These are phyloP conservation scores for Propithecus deckenii DNA, from an alignment of 2,797 vertebrate genomes.

Conservation along the genomic window DNA sequence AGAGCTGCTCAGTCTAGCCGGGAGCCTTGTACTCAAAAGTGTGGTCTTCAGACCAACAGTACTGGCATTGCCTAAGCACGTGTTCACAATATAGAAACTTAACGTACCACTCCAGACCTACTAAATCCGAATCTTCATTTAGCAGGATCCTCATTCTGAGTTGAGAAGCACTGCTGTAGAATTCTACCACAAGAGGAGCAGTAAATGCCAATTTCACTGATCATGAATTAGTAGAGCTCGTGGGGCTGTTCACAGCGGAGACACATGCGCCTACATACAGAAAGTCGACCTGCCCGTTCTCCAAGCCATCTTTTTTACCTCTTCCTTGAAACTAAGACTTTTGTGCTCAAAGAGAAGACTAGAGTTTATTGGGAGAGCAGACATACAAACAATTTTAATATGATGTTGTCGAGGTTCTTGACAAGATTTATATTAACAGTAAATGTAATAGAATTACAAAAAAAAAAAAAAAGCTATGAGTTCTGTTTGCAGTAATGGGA, in stretches of 20 bases:
- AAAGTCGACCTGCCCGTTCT: not conserved
- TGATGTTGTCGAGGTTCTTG: not conserved
- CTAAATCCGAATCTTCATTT: not conserved
- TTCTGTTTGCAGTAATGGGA: not conserved
- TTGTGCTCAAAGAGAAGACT: not conserved
- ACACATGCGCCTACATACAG: not conserved
- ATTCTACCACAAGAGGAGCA: not conserved
- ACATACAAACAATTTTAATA: not conserved
- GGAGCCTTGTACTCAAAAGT: not conserved
- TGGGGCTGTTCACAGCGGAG: not conserved
- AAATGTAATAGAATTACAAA: not conserved
- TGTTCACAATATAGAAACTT: not conserved
- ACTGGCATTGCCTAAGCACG: not conserved
- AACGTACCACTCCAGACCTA: not conserved
- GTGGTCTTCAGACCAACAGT: no score
- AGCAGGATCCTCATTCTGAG: not conserved
- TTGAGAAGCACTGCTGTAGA: not conserved
- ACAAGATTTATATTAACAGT: not conserved
- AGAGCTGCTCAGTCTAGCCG: not conserved
- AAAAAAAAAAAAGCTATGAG: not conserved
- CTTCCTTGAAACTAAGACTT: not conserved
- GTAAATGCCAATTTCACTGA: not conserved
- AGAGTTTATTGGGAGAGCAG: not conserved
- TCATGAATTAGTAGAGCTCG: not conserved
- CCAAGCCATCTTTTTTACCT: not conserved